phyloP scores from a whole-genome alignment of 2,888 invertebrate genomes.

The Lamellibrachia columna region DNA sequence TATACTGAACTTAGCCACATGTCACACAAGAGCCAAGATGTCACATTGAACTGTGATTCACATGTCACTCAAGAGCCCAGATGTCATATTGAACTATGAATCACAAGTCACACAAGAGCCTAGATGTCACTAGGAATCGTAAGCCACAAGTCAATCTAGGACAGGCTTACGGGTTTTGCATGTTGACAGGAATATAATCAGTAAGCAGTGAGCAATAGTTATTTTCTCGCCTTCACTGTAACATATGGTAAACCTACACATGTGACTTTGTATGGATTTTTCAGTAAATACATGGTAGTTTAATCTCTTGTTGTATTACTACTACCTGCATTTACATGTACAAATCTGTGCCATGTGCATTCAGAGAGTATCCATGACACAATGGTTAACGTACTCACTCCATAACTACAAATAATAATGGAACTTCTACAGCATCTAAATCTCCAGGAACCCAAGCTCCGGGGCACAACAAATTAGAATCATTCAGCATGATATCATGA shows the following conservation, averaged over 20 bases:
- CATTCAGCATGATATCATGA: too few relatives aligned
- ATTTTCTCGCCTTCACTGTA: not conserved
- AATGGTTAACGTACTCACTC: not conserved
- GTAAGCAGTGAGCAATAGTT: not conserved
- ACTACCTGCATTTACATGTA: not conserved
- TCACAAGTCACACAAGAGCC: not conserved
- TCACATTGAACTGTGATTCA: not conserved
- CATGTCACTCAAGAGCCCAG: not conserved
- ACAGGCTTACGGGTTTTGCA: not conserved
- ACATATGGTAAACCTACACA: not conserved
- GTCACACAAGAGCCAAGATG: not conserved
- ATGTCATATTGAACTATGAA: not conserved
- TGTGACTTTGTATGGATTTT: not conserved
- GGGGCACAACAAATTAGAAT: too few relatives aligned
- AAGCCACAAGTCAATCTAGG: not conserved
- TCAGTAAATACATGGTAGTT: not conserved
- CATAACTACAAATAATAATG: too few relatives aligned
- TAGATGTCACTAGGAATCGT: not conserved
- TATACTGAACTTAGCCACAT: not conserved
- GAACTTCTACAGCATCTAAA: too few relatives aligned
- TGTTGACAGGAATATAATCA: not conserved
- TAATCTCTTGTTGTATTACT: not conserved
- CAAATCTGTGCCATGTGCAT: not conserved
- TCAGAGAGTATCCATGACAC: not conserved
- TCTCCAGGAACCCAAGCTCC: too few relatives aligned